Evolutionary conservation across 2,797 vertebrate genomes (phyloP), one percentile per base, ranked within the genome.

Genomic region (Coregonus sp.): DNA sequence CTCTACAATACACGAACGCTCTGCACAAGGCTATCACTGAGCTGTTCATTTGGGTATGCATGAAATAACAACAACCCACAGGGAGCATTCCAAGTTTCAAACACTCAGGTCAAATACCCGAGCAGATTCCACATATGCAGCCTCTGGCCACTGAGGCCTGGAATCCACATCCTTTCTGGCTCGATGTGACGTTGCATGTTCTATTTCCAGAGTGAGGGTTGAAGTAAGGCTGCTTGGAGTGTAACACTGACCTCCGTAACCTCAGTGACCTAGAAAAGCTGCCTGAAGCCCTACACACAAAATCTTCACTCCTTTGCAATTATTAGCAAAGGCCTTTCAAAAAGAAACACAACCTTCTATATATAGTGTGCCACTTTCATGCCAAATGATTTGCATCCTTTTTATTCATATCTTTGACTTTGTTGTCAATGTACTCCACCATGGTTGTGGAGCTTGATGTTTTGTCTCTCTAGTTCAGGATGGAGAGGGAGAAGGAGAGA

Each of bases 211-310:
- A 90, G 90, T 69, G 84, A 91, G 88, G 90, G 92, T 92, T 93
- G 93, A 94, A 92, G 89, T 87, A 88, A 94, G 92, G 93, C 94
- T 91, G 90, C 89, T 51, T 88, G 90, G 92, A 92, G 89, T 94
- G 94, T 92, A 94, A 94, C 93, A 94, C 90, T 95, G 93, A 95
- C 92, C 93, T 78, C 82, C 72, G 80, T 90, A 92, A 93, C 92
- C 93, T 92, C 80, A 12, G 40, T 94, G 92, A 91, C 93, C 92
- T 90, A 90, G 87, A 92, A 93, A 93, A 91, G 88, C 91, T 85
- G 93, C 93, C 92, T 86, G 89, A 86, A 92, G 92, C 90, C 82
- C 83, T 73, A 78, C 82, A 80, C 86, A 81, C 86, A 89, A 88
- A 91, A 91, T 86, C 87, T 79, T 86, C 86, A 84, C 90, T 92